These are phyloP conservation scores for Octomys mimax DNA, from an alignment of 2,797 vertebrate genomes.

Conservation along the genomic window DNA sequence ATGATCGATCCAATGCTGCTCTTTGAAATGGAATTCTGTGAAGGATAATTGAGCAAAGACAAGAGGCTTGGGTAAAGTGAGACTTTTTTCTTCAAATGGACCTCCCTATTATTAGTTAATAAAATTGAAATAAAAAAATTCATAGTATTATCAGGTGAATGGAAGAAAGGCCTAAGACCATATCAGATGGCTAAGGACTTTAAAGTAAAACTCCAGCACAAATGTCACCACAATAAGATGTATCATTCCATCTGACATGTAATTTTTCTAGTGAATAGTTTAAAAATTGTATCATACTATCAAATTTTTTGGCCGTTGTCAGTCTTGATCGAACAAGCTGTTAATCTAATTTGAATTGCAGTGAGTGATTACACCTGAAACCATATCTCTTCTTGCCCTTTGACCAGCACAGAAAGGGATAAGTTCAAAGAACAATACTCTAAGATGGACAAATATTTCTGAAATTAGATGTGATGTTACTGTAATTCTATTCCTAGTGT, in stretches of 20 bases:
- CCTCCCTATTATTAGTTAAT: slow-evolving; percentile 44
- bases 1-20: not conserved
- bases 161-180: not conserved
- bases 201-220: not conserved
- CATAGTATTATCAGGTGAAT: not conserved
- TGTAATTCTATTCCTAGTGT: slow-evolving; percentile 26
- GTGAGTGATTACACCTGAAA: not conserved
- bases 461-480: not conserved
- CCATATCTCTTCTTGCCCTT: not conserved
- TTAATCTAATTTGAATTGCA: not conserved
- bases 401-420: not conserved
- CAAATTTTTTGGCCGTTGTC: slow-evolving; percentile 25
- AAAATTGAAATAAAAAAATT: slow-evolving; percentile 60
- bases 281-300: not conserved
- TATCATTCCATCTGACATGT: not conserved
- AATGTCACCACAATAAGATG: not conserved
- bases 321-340: not conserved
- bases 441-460: not conserved
- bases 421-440: not conserved
- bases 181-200: not conserved
- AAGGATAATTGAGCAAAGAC: not conserved
- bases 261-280: not conserved
- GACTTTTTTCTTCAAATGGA: not conserved
- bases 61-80: not conserved
- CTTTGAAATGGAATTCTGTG: not conserved